Base-by-base conservation (phyloP, 2,113 vertebrate species). In the Ictidomys tridecemlineatus region DNA sequence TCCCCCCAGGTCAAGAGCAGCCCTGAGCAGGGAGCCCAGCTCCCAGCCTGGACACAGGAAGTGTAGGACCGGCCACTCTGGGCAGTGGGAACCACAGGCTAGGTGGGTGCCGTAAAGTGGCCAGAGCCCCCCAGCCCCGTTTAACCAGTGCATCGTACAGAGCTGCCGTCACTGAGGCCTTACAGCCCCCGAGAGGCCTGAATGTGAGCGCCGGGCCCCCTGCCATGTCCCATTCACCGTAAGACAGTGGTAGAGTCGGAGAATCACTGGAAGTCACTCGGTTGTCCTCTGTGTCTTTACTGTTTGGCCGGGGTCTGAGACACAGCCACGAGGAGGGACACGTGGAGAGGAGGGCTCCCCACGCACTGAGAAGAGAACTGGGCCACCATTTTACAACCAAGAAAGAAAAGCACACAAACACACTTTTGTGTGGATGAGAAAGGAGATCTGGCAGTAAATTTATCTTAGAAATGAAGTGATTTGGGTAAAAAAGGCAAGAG, bases 41-140 rank as follows among this genome's bases (percentile, higher is more conserved):
- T n/a, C 8, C 72, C 3, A 4, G 10, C 0, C 0, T 6, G 12
- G 45, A 20, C 18, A 0, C 1, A 4, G 76, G 45, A 53, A 45
- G 18, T 5, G 4, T 26, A 34, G 80, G 51, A 42, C 8, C 8
- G 48, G 37, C 45, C 69, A 16, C 8, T 6, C 20, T 1, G n/a
- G 45, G 39, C 28, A 0, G 8, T 0, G 4, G 53, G 56, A 12
- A 12, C 28, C 48, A 53, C 28, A 72, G 45, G 53, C n/a, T 28
- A 32, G 16, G 30, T 8, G 8, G 34, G 32, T 14, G 37, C 17
- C 42, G 22, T 28, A 28, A 45, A 77, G 72, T 65, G 61, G 61
- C 53, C 28, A 9, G 69, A 77, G 39, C 61, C 32, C 53, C 45
- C 61, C 32, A 5, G 20, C 8, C 32, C 70, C 18, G 34, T 17